A percentile compares a stretch with the other conserved stretches of the same genome.
phyloP scores from a whole-genome alignment of 1,140 invertebrate genomes.

The Drosophila cardini region DNA sequence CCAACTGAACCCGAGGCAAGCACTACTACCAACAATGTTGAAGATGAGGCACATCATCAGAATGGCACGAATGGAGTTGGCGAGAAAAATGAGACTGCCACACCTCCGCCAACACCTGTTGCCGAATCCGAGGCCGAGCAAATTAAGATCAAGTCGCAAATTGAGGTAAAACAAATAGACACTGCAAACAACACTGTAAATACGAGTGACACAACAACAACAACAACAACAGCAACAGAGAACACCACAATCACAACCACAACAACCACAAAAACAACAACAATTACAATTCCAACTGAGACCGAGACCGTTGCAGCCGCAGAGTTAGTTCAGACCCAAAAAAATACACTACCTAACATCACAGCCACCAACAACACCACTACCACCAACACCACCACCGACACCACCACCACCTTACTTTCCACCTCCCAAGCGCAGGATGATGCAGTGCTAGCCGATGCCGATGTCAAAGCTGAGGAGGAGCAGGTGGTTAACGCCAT shows the following conservation, averaged over 20 bases:
- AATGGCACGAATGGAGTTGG: constrained; percentile 72
- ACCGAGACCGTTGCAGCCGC: constrained; percentile 71
- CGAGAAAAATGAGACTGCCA: constrained; percentile 54
- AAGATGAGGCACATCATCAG: constrained; percentile 70
- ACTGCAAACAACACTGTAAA: constrained; percentile 68
- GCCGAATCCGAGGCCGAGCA: constrained; percentile 67
- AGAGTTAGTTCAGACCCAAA: constrained; percentile 82
- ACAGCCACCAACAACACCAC: constrained; percentile 45
- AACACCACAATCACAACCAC: constrained; percentile 18
- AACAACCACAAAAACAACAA: constrained; percentile 44
- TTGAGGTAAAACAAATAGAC: constrained; percentile 80
- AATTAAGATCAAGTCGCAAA: constrained; percentile 80
- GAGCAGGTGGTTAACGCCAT: constrained; percentile 75
- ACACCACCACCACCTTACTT: constrained; percentile 37
- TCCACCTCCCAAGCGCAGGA: constrained; percentile 62
- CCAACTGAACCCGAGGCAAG: constrained; percentile 59
- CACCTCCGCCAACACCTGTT: constrained; percentile 74
- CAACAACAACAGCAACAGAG: constrained; percentile 26
- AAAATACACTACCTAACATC: constrained; percentile 56
- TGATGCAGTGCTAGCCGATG: constrained; percentile 26
- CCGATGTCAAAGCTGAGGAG: constrained; percentile 44
- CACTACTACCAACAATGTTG: constrained; percentile 58
- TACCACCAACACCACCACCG: constrained; percentile 38
- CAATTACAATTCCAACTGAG: not conserved
- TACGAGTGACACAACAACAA: constrained; percentile 65